These are phyloP conservation scores for Orthosia incerta DNA, from an alignment of 2,888 invertebrate genomes.

Conservation along the genomic window DNA sequence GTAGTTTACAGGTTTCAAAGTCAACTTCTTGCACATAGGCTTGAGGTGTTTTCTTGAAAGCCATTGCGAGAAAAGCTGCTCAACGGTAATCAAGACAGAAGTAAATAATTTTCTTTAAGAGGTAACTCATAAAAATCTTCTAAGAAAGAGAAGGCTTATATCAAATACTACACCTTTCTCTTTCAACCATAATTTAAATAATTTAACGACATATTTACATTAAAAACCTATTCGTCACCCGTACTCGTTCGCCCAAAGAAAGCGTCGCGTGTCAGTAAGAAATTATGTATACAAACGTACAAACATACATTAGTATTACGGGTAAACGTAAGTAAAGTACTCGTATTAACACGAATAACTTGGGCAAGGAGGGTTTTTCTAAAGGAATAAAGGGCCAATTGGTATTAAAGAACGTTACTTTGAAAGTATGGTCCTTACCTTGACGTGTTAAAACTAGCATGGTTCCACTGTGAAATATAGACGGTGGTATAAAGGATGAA, in stretches of 20 bases:
- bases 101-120: no score
- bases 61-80: background rate
- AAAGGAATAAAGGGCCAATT: background rate
- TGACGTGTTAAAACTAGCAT: no score
- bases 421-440: background rate
- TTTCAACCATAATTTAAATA: conserved; percentile 14
- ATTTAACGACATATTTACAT: conserved; percentile 11
- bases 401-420: conserved; percentile 7
- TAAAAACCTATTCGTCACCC: conserved; percentile 5
- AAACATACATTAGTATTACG: conserved; percentile 42
- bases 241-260: background rate
- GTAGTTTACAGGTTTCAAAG: background rate
- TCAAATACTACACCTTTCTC: background rate
- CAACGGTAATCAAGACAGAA: no score
- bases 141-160: background rate
- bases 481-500: no score
- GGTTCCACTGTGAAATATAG: no score
- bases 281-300: conserved; percentile 57
- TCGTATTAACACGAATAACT: conserved; percentile 29
- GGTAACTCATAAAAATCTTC: background rate
- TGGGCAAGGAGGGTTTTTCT: background rate
- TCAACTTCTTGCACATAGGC: background rate
- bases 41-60: no score
- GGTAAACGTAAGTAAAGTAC: conserved; percentile 32
- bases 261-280: conserved; percentile 40